Evolutionary conservation across 1,140 invertebrate genomes (phyloP).

Genomic region (Cydia splendana): DNA sequence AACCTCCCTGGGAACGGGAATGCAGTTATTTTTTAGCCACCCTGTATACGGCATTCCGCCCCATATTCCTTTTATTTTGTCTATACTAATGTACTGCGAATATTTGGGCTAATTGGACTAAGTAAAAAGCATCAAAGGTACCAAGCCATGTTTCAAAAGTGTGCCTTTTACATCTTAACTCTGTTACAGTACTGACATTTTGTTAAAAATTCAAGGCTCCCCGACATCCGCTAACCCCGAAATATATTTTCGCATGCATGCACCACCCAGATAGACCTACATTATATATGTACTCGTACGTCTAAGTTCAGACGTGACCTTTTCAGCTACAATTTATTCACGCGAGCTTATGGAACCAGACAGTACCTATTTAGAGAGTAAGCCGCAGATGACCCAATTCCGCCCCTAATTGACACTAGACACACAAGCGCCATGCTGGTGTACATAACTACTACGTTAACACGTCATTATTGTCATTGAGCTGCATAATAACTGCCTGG

Average conservation of each 20-base stretch:
- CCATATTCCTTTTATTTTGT: too few species aligned
- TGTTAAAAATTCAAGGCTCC: not conserved
- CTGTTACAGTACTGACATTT: not conserved
- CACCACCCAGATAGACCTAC: not conserved
- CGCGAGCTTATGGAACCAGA: slow-evolving; percentile 14
- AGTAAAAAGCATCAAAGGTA: too few species aligned
- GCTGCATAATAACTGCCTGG: not conserved
- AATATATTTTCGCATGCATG: not conserved
- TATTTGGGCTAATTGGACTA: too few species aligned
- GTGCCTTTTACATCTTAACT: too few species aligned
- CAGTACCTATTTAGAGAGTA: slow-evolving; percentile 18
- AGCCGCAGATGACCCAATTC: slow-evolving; percentile 30
- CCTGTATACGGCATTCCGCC: too few species aligned
- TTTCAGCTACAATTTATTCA: slow-evolving; percentile 27
- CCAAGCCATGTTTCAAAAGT: too few species aligned
- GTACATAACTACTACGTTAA: not conserved
- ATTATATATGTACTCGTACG: not conserved
- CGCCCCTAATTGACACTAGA: slow-evolving; percentile 29
- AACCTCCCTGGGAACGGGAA: too few species aligned
- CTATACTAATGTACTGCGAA: too few species aligned
- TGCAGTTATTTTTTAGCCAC: too few species aligned
- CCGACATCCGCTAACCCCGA: not conserved
- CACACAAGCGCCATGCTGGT: slow-evolving; percentile 11
- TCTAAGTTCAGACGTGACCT: slow-evolving; percentile 4
- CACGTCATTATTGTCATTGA: not conserved